phyloP scores from a whole-genome alignment of 2,797 vertebrate species.

The Psittacula echo region DNA sequence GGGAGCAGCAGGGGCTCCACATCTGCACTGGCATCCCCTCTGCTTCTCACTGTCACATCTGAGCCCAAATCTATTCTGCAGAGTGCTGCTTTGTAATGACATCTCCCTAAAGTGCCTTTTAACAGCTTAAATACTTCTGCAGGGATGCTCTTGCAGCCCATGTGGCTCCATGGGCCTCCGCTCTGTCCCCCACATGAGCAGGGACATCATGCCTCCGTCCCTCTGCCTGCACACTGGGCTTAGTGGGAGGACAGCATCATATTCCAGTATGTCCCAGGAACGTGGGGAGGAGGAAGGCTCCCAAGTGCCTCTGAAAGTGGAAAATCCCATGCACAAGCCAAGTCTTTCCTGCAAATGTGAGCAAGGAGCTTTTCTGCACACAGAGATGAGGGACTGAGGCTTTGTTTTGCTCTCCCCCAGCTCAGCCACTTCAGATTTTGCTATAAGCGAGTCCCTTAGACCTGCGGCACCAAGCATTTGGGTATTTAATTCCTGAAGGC shows the following conservation, averaged over 20 bases:
- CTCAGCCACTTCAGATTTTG: neutral
- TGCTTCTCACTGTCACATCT: neutral
- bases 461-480: fast-evolving
- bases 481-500: neutral
- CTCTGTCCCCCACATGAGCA: neutral
- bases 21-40: neutral
- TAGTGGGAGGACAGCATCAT: neutral
- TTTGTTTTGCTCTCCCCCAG: neutral
- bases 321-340: neutral
- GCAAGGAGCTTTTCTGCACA: neutral
- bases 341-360: neutral
- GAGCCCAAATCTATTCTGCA: slow-evolving; percentile 68
- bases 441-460: neutral
- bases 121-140: slow-evolving; percentile 49
- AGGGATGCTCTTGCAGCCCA: neutral
- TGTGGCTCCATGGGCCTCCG: fast-evolving
- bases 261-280: neutral
- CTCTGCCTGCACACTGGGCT: neutral
- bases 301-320: neutral
- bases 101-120: neutral
- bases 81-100: neutral
- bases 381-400: neutral
- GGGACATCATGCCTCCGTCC: neutral
- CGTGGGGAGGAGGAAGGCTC: fast-evolving
- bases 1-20: neutral